Evolutionary conservation across 2,113 vertebrate species (phyloP), one percentile per base, ranked within the genome.

Genomic region (Pseudorectes ferrugineus): DNA sequence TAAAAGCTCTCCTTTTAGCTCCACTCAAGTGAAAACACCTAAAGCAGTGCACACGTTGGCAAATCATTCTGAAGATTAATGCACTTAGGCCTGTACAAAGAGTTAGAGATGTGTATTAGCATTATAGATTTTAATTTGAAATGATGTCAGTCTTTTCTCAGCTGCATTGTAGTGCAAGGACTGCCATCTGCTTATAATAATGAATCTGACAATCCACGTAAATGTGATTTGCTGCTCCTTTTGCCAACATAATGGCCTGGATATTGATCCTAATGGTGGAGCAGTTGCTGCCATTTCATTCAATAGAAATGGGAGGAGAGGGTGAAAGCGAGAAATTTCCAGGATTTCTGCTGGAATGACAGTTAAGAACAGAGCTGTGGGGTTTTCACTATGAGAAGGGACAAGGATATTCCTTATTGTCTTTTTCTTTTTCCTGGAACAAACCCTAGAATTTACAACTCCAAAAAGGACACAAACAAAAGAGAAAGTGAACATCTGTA

Each of bases 111-210:
- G 98, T 97, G 98, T 97, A 99, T 99, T 99, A 99, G 98, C 98
- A 98, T 98, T 99, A 99, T 98, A 99, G 99, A 99, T 99, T 99
- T 98, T 99, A 99, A 99, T 99, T 98, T 99, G 98, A 99, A 99
- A 98, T 98, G 97, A 98, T 99, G 98, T 99, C 99, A 98, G 98
- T 98, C 98, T 98, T 98, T 98, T 98, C 86, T 97, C 98, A 97
- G 97, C 98, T 97, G 88, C 97, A 98, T 98, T 98, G 98, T 98
- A 97, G 98, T 97, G 98, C 98, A 98, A 96, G 97, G 91, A 95
- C 98, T 97, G 97, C 99, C 99, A 99, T 99, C 98, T 99, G 99
- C 98, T 99, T 98, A 98, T 98, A 98, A 98, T 99, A 99, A 99
- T 99, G 98, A 98, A 98, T 77, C 98, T 99, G 98, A 99, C 99